These are phyloP conservation scores for Chrysopilus asiliformis DNA, from an alignment of 2,888 invertebrate species.

Conservation along the genomic window DNA sequence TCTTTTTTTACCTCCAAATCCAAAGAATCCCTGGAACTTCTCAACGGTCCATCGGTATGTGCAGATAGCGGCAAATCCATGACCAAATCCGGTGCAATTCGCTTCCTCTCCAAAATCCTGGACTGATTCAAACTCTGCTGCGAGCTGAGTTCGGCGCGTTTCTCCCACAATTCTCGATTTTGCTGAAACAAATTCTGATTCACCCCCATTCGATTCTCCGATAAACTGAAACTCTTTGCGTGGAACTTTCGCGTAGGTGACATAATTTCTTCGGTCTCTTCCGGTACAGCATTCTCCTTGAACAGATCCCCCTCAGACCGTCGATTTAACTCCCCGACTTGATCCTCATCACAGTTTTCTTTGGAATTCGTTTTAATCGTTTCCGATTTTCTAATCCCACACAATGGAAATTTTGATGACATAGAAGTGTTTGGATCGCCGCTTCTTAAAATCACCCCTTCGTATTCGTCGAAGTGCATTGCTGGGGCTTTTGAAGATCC, in stretches of 20 bases:
- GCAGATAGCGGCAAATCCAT: constrained; percentile 61
- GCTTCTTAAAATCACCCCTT: constrained; percentile 15
- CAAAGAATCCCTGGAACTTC: constrained; percentile 24
- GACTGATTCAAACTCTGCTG: constrained; percentile 36
- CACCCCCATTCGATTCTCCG: constrained; percentile 14
- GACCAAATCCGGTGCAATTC: constrained; percentile 63
- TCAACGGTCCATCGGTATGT: constrained; percentile 27
- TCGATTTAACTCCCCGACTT: constrained; percentile 9
- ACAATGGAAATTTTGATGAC: constrained; percentile 4
- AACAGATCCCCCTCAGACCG: constrained; percentile 16
- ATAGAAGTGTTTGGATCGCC: constrained; percentile 4
- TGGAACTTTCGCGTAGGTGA: constrained; percentile 16
- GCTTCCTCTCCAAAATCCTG: constrained; percentile 22
- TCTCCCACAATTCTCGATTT: constrained; percentile 49
- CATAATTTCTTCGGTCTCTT: constrained; percentile 5
- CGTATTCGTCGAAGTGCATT: constrained; percentile 16
- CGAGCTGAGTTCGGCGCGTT: constrained; percentile 42
- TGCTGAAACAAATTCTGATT: constrained; percentile 20
- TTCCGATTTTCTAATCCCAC: constrained; percentile 14
- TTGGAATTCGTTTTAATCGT: constrained; percentile 7
- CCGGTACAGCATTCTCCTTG: constrained; percentile 9
- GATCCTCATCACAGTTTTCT: not conserved
- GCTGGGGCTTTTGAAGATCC: constrained; percentile 2
- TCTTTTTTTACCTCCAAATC: constrained; percentile 20
- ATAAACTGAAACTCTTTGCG: constrained; percentile 18